These are phyloP conservation scores for Ochropleura plecta DNA, from an alignment of 2,888 invertebrate species.

Conservation along the genomic window DNA sequence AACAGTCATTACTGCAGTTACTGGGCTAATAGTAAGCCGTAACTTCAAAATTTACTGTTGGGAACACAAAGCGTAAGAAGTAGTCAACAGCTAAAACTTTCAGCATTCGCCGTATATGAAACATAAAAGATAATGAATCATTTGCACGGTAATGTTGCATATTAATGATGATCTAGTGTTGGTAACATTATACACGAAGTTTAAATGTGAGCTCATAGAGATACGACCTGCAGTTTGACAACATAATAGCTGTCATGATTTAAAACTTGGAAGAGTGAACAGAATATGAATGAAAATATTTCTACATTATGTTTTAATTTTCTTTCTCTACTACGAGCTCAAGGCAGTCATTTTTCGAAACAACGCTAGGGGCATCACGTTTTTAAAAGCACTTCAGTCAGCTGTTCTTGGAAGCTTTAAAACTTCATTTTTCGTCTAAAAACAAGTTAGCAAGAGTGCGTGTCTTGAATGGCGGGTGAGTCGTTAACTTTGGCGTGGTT, in stretches of 20 bases:
- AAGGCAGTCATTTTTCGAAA: slow-evolving; percentile 61
- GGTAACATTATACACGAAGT: slow-evolving; percentile 54
- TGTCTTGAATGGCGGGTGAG: slow-evolving; percentile 82
- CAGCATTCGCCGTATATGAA: slow-evolving; percentile 61
- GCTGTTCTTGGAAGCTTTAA: slow-evolving; percentile 79
- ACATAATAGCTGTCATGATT: slow-evolving; percentile 50
- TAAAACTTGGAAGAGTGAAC: slow-evolving; percentile 28
- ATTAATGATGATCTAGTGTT: slow-evolving; percentile 61
- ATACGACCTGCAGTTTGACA: slow-evolving; percentile 47
- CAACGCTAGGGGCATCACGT: slow-evolving; percentile 71
- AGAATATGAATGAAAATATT: slow-evolving; percentile 44
- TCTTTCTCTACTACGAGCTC: slow-evolving; percentile 10
- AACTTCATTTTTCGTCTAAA: slow-evolving; percentile 82
- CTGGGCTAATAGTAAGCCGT: slow-evolving; percentile 36
- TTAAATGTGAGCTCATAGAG: slow-evolving; percentile 47
- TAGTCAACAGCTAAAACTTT: slow-evolving; percentile 70
- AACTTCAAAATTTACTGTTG: slow-evolving; percentile 43
- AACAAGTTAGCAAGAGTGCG: slow-evolving; percentile 82
- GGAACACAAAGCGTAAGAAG: slow-evolving; percentile 67
- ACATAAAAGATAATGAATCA: slow-evolving; percentile 72
- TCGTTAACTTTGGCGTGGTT: slow-evolving; percentile 85
- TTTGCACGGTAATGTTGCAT: slow-evolving; percentile 62
- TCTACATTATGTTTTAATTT: slow-evolving; percentile 22
- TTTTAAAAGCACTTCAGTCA: slow-evolving; percentile 76
- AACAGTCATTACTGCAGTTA: slow-evolving; percentile 36